Percentiles rank a stretch among this genome's conserved stretches.
These are phyloP conservation scores for Turritopsis rubra DNA, from an alignment of 30 jellyfish, hydroid and myxozoan species.

Conservation along the genomic window DNA sequence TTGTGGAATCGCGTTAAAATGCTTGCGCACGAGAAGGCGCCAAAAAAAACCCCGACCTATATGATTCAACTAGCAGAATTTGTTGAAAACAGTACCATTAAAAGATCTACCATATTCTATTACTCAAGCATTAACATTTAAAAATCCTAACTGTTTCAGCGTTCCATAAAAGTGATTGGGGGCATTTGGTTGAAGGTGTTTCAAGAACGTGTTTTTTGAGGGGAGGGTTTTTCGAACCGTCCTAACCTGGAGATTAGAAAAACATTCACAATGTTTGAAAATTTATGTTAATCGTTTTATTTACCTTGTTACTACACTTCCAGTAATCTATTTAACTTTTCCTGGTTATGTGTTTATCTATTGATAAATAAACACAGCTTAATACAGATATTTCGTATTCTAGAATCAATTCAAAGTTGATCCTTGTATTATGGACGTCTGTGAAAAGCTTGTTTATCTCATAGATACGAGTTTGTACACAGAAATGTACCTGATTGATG, in stretches of 20 bases:
- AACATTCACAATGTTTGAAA: too few species aligned
- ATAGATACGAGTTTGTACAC: neutral
- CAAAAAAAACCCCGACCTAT: too few species aligned
- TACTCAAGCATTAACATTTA: too few species aligned
- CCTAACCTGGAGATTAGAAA: too few species aligned
- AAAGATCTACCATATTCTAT: too few species aligned
- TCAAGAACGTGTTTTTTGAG: too few species aligned
- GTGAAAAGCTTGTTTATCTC: neutral
- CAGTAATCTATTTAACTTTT: neutral
- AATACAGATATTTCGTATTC: neutral
- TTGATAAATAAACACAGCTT: neutral
- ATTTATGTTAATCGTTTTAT: neutral
- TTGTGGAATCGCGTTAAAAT: neutral
- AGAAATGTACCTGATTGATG: neutral
- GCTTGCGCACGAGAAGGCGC: neutral
- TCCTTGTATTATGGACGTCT: neutral
- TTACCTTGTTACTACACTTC: neutral
- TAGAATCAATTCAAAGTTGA: neutral
- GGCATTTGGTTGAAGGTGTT: too few species aligned
- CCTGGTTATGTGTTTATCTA: neutral
- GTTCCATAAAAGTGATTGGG: too few species aligned
- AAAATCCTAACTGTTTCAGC: too few species aligned
- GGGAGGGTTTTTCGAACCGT: too few species aligned
- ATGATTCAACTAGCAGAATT: too few species aligned
- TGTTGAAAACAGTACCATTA: too few species aligned